Evolutionary conservation across 2,888 invertebrate species (phyloP), one percentile per base, ranked within the genome.

Genomic region (Drosophila mimica): DNA sequence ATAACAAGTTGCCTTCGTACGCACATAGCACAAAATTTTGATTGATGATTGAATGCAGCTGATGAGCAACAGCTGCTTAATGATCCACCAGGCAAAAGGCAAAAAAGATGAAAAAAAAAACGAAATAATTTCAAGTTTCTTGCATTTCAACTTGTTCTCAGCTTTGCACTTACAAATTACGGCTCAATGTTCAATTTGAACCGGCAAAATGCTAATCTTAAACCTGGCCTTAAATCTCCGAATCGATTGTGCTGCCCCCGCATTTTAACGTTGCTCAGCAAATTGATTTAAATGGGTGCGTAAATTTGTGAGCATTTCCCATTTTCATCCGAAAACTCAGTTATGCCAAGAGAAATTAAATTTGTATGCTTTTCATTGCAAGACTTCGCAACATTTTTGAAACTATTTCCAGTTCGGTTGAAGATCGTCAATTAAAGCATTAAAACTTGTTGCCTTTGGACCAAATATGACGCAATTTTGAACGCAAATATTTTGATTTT

Each of bases 41-140:
- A 87, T 87, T 87, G 87, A 87, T 87, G 90, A 87, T 88, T 86
- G 86, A 90, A 88, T 78, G 89, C 76, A 88, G 60, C 74, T 74
- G 79, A 80, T 78, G 82, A 81, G 74, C 80, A 80, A 82, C 82
- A 88, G 88, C 90, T 88, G 90, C 88, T 86, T 88, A 86, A 86
- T 86, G 88, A 89, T 88, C 80, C 48, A 56, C 62, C 59, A 58
- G 70, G 73, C 73, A 56, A 61, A 65, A 67, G 81, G 70, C 73
- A 66, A 65, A 62, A 74, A 71, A 63, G 68, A 76, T 70, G 25
- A 74, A 65, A 63, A 73, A 68, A 9, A 2, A 36, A 36, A 36
- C 57, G 67, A 79, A 74, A 74, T 64, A 62, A 80, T 68, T 75
- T 80, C 66, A 58, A 71, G 52, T 73, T 76, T 70, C 56, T 62